Evolutionary conservation across 2,113 vertebrate genomes (phyloP).

Genomic region (Bubo blakistoni): DNA sequence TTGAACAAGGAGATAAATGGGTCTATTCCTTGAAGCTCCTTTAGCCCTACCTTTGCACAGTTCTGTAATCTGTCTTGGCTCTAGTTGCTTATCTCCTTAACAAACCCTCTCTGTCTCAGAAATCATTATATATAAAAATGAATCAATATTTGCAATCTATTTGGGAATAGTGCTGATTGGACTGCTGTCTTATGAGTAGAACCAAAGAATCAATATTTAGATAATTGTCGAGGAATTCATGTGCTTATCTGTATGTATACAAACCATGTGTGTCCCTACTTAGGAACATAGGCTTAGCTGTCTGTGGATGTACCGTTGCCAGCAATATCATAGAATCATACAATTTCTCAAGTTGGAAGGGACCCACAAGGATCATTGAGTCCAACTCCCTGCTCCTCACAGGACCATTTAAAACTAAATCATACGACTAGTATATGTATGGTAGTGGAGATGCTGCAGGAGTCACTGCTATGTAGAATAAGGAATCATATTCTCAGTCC

Average conservation of each 20-base stretch:
- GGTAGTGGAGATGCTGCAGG: background rate
- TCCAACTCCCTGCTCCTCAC: background rate
- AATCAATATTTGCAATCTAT: background rate
- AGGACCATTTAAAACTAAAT: background rate
- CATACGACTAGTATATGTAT: background rate
- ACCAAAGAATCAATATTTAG: background rate
- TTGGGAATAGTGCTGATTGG: background rate
- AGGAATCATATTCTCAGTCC: background rate
- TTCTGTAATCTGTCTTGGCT: background rate
- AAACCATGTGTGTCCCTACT: background rate
- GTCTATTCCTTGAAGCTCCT: background rate
- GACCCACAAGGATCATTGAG: background rate
- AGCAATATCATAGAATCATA: background rate
- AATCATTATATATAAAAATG: background rate
- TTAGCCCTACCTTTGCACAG: background rate
- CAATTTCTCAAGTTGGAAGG: background rate
- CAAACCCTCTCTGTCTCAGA: background rate
- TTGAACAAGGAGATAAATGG: background rate
- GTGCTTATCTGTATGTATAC: background rate
- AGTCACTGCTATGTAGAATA: background rate
- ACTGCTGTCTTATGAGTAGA: background rate
- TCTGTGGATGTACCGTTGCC: background rate
- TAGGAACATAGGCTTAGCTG: background rate
- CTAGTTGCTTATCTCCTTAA: background rate
- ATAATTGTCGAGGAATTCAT: background rate